phyloP scores from a whole-genome alignment of 2,113 vertebrate genomes.

The Sphyrna mokarran region DNA sequence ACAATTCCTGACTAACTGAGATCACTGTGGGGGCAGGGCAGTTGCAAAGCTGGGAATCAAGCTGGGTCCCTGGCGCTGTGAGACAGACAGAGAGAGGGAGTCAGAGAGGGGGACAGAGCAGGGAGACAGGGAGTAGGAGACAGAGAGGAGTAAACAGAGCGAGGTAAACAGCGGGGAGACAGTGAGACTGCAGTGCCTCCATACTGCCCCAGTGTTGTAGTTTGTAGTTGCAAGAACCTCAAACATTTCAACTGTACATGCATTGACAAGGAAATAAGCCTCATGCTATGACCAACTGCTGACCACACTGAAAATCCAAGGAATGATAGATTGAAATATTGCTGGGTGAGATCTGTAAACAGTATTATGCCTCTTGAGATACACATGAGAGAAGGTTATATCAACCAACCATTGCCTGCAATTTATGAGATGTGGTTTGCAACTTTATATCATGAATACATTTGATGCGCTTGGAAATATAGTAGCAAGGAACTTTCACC shows the following conservation, averaged over 20 bases:
- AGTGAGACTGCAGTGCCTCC: too few species aligned
- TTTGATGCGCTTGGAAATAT: not conserved
- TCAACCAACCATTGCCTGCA: not conserved
- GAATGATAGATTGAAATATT: not conserved
- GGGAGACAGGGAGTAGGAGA: too few species aligned
- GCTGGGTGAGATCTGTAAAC: not conserved
- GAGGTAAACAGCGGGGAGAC: too few species aligned
- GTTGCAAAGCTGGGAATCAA: too few species aligned
- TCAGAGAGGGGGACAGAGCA: too few species aligned
- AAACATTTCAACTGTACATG: not conserved
- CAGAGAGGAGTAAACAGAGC: too few species aligned
- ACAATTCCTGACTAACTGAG: too few species aligned
- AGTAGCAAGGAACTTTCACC: not conserved
- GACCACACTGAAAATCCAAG: not conserved
- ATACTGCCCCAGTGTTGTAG: too few species aligned
- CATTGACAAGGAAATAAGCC: not conserved
- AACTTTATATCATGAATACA: not conserved
- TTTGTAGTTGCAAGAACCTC: not conserved
- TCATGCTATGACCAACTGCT: not conserved
- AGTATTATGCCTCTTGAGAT: not conserved
- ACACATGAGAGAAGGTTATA: not conserved
- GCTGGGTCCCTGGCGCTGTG: too few species aligned
- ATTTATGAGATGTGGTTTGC: not conserved
- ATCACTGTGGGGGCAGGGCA: too few species aligned
- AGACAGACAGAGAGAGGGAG: too few species aligned